Evolutionary conservation across 2,113 vertebrate species (phyloP).

Genomic region (Tonatia bakeri): DNA sequence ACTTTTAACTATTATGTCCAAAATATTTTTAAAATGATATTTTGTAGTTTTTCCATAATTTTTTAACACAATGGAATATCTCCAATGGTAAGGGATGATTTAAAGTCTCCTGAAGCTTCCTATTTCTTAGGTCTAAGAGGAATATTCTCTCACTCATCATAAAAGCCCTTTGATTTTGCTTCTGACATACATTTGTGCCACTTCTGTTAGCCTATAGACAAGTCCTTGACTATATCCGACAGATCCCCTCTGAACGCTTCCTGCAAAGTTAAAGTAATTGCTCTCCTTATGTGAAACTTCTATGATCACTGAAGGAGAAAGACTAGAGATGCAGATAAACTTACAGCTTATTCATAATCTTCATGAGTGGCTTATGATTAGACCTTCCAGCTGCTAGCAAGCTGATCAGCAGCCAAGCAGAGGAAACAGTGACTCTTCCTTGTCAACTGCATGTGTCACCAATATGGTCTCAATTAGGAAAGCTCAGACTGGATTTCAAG

Average conservation of each 20-base stretch:
- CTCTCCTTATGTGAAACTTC: not conserved
- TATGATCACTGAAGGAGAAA: not conserved
- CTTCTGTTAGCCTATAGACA: not conserved
- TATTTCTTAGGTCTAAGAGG: not conserved
- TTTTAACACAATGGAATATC: not conserved
- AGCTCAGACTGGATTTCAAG: not conserved
- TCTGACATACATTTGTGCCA: not conserved
- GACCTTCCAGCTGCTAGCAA: constrained; percentile 26
- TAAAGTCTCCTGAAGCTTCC: not conserved
- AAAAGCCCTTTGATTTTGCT: not conserved
- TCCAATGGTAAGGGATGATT: not conserved
- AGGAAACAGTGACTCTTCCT: not conserved
- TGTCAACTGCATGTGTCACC: constrained; percentile 9
- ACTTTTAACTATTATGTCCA: not conserved
- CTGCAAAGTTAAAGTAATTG: not conserved
- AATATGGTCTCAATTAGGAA: constrained; percentile 18
- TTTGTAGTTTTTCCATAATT: not conserved
- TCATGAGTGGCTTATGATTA: constrained; percentile 1
- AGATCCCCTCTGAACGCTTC: not conserved
- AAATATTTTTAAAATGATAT: not conserved
- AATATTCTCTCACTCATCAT: not conserved
- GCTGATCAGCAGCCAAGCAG: constrained; percentile 10
- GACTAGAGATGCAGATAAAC: not conserved
- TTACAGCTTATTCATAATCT: constrained; percentile 15
- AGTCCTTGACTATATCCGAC: not conserved